Evolutionary conservation across 2,797 vertebrate genomes (phyloP), one percentile per base, ranked within the genome.

Genomic region (Falco peregrinus): DNA sequence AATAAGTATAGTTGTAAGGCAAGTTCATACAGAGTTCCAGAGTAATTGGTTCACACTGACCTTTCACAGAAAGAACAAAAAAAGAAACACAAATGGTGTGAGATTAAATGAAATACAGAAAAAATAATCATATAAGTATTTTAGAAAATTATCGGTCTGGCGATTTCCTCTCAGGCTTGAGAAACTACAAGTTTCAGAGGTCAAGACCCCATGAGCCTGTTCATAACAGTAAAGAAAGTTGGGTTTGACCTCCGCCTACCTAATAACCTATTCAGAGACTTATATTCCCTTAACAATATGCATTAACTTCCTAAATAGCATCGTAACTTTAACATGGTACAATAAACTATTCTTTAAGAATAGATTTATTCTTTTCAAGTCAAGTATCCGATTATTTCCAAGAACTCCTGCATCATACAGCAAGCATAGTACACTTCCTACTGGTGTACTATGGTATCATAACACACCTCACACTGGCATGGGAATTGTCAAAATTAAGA

Each of bases 21-120:
- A 99, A 98, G 93, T 99, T 99, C 99, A 99, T 98, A 88, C 99
- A 99, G 81, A 99, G 98, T 96, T 99, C 99, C 98, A 99, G 79
- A 2, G 98, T 98, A 97, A 99, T 99, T 59, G 98, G 98, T 96
- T 99, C 99, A 97, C 99, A 99, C 28, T 96, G 98, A 93, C 98
- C 99, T 99, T 95, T 87, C 50, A 53, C 65, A 84, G 93, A 89
- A 95, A 84, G 70, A 45, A 71, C 51, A 86, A 48, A 18, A 68
- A 80, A 68, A 47, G 24, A 70, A 87, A 61, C 33, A 95, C 10
- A 65, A 59, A 63, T n/a, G 16, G 14, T 76, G 53, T 59, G 53
- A 94, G 53, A 86, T 78, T 39, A 76, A 78, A 76, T 84, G 21
- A 92, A 88, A 95, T 37, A 68, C 25, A 54, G 43, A 59, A 89